A percentile compares a stretch with the other conserved stretches of the same genome.
These are phyloP conservation scores for Drymonia ruficornis DNA, from an alignment of 2,888 invertebrate species.

Conservation along the genomic window DNA sequence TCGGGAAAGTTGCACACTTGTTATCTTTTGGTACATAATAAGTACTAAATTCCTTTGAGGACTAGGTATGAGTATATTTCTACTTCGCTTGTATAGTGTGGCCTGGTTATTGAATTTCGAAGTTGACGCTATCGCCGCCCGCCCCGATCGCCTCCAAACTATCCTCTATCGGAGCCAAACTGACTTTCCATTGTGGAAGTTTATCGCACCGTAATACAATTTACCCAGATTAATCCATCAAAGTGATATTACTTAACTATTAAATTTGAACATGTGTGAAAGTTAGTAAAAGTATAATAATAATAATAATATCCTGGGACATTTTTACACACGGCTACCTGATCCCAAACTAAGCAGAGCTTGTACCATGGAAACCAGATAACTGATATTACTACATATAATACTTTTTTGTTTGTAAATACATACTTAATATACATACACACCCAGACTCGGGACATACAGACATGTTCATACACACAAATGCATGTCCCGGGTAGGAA, in stretches of 20 bases:
- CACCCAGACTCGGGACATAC: too few relatives aligned
- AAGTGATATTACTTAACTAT: not conserved
- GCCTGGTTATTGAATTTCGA: not conserved
- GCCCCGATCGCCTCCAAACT: conserved; percentile 9
- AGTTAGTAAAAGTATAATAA: not conserved
- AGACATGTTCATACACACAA: too few relatives aligned
- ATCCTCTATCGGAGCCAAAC: conserved; percentile 8
- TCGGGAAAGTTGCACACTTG: not conserved
- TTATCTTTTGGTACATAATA: not conserved
- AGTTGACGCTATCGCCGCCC: not conserved
- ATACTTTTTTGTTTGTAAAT: too few relatives aligned
- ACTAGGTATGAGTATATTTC: not conserved
- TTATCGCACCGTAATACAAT: conserved; percentile 15
- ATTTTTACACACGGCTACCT: too few relatives aligned
- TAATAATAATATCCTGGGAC: too few relatives aligned
- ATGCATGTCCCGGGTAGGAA: too few relatives aligned
- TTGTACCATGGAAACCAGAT: too few relatives aligned
- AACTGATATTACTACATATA: too few relatives aligned
- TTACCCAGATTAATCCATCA: conserved; percentile 8
- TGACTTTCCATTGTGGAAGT: conserved; percentile 18
- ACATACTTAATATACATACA: too few relatives aligned
- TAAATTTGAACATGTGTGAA: not conserved
- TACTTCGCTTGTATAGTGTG: not conserved
- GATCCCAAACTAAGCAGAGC: too few relatives aligned
- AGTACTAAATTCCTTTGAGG: not conserved